phyloP scores from a whole-genome alignment of 2,797 vertebrate species.

The Xiphorhynchus erythropygius region DNA sequence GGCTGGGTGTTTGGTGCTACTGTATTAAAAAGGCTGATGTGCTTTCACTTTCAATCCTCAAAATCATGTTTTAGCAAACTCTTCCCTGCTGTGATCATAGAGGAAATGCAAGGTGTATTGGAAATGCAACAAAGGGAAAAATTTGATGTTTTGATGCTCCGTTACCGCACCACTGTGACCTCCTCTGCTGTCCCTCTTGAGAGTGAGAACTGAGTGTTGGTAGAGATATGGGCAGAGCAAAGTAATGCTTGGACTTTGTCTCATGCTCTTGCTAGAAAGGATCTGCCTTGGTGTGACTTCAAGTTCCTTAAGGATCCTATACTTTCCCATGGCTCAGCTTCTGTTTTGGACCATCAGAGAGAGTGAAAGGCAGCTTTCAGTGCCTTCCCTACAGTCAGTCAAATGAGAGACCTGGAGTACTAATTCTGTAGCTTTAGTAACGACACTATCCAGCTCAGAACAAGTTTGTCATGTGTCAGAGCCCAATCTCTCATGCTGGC shows the following conservation, averaged over 20 bases:
- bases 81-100: neutral
- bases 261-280: neutral
- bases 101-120: neutral
- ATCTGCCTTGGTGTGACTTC: neutral
- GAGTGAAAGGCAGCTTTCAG: neutral
- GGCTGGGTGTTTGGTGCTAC: constrained; percentile 24
- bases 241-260: neutral
- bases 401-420: neutral
- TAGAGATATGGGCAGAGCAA: neutral
- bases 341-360: neutral
- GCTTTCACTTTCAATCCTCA: constrained; percentile 35
- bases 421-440: neutral
- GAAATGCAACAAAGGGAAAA: neutral
- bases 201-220: neutral
- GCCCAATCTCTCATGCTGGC: neutral
- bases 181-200: neutral
- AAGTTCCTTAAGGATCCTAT: neutral
- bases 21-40: constrained; percentile 2
- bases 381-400: neutral
- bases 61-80: constrained; percentile 8
- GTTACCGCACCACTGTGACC: neutral
- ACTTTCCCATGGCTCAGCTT: neutral
- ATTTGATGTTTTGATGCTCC: neutral
- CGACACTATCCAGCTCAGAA: neutral
- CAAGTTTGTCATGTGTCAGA: neutral